Evolutionary conservation across 2,888 invertebrate genomes (phyloP).

Genomic region (Brachyptera putata): DNA sequence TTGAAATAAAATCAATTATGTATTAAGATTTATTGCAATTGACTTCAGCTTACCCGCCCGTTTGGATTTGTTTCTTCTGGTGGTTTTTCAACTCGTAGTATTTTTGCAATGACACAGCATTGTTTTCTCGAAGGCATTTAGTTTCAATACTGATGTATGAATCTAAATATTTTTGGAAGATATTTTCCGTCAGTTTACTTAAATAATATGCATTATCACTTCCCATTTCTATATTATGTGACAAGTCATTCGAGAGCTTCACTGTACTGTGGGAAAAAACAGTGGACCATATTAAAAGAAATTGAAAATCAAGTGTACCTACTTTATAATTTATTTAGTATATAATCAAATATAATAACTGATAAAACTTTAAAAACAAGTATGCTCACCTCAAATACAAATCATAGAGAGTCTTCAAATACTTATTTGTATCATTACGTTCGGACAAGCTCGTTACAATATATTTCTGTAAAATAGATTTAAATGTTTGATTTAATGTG

Average conservation of each 20-base stretch:
- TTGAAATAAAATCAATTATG: no score
- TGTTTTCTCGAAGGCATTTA: slow-evolving; percentile 72
- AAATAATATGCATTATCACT: slow-evolving; percentile 75
- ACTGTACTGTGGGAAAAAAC: slow-evolving; percentile 55
- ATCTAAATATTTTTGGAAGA: slow-evolving; percentile 74
- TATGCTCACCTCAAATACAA: slow-evolving; percentile 74
- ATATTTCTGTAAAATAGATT: slow-evolving; percentile 61
- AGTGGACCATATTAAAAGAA: neutral
- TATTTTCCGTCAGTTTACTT: slow-evolving; percentile 70
- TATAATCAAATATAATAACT: neutral
- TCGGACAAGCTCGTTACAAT: slow-evolving; percentile 77
- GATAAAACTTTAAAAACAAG: slow-evolving; percentile 12
- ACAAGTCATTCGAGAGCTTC: slow-evolving; percentile 68
- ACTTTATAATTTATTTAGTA: neutral
- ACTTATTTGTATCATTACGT: slow-evolving; percentile 79
- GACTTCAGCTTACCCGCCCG: slow-evolving; percentile 66
- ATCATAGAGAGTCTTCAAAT: slow-evolving; percentile 82
- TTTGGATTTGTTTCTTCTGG: slow-evolving; percentile 87
- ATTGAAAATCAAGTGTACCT: neutral
- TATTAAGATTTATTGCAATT: no score
- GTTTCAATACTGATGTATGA: slow-evolving; percentile 75
- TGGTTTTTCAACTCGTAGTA: slow-evolving; percentile 94
- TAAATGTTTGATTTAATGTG: no score
- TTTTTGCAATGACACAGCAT: slow-evolving; percentile 66
- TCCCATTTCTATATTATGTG: slow-evolving; percentile 70